Percentiles rank a stretch among this genome's conserved stretches.
phyloP scores from a whole-genome alignment of 1,140 invertebrate species.

The Scaptomyza pallida region DNA sequence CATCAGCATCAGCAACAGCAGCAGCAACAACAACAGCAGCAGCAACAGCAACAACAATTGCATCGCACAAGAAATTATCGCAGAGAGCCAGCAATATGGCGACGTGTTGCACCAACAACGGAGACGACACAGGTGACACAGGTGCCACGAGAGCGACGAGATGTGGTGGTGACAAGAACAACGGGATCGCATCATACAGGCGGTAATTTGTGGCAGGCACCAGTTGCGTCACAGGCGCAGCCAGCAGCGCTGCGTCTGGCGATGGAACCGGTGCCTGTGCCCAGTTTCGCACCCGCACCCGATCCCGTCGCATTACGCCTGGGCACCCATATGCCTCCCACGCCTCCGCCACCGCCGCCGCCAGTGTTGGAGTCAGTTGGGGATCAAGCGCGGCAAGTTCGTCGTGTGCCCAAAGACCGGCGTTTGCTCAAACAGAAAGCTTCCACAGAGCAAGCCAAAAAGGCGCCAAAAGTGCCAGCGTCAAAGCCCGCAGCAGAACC shows the following conservation, averaged over 20 bases:
- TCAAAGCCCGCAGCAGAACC: too few relatives aligned
- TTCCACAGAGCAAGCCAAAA: neutral
- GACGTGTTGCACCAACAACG: neutral
- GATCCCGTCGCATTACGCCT: neutral
- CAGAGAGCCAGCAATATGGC: neutral
- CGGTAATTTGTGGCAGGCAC: conserved; percentile 45
- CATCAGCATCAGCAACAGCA: neutral
- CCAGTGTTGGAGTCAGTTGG: neutral
- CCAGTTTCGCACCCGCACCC: conserved; percentile 20
- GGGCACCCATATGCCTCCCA: too few relatives aligned
- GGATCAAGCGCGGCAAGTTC: neutral
- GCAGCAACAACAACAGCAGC: conserved; percentile 16
- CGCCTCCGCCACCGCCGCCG: neutral
- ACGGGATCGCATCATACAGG: conserved; percentile 1
- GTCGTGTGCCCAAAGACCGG: conserved; percentile 22
- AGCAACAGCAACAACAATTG: conserved; percentile 15
- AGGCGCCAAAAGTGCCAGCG: neutral
- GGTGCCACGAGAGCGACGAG: conserved; percentile 44
- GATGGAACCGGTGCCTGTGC: conserved; percentile 26
- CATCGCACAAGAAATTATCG: neutral
- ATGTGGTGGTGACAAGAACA: conserved; percentile 1
- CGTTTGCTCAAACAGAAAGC: neutral
- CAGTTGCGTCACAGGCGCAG: neutral
- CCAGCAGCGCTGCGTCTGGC: neutral
- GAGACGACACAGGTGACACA: neutral